Conservation (phyloP, 2,888 invertebrate species). For the Xestoiulus laeticollis region DNA sequence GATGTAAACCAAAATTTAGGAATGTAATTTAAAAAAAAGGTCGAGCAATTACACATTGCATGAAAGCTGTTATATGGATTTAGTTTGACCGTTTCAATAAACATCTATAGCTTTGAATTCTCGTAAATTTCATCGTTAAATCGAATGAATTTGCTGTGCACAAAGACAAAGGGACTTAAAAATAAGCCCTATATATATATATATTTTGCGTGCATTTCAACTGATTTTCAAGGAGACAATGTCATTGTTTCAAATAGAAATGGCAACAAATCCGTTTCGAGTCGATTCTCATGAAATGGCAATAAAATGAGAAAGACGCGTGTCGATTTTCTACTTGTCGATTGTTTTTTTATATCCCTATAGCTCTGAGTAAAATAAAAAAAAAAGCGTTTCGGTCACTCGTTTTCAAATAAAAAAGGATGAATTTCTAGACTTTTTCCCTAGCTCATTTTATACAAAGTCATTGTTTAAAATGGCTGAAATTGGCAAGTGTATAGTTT, state of each 20-base stretch:
- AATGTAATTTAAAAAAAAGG: too few species aligned
- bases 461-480: background rate
- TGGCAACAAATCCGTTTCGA: background rate
- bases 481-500: background rate
- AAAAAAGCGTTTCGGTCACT: too few species aligned
- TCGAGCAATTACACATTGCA: too few species aligned
- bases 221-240: background rate
- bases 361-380: too few species aligned
- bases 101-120: background rate
- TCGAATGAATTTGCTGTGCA: background rate
- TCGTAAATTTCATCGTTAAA: background rate
- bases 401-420: background rate
- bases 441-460: background rate
- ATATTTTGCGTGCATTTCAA: background rate
- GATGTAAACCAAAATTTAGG: too few species aligned
- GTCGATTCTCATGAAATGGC: background rate
- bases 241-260: background rate
- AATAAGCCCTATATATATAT: background rate
- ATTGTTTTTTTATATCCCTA: too few species aligned
- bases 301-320: background rate
- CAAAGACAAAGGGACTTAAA: background rate
- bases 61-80: too few species aligned
- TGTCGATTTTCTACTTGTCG: too few species aligned
- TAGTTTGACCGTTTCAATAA: background rate
- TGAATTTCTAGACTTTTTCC: background rate